phyloP scores from a whole-genome alignment of 2,888 invertebrate genomes.

The Dryocosmus kuriphilus region DNA sequence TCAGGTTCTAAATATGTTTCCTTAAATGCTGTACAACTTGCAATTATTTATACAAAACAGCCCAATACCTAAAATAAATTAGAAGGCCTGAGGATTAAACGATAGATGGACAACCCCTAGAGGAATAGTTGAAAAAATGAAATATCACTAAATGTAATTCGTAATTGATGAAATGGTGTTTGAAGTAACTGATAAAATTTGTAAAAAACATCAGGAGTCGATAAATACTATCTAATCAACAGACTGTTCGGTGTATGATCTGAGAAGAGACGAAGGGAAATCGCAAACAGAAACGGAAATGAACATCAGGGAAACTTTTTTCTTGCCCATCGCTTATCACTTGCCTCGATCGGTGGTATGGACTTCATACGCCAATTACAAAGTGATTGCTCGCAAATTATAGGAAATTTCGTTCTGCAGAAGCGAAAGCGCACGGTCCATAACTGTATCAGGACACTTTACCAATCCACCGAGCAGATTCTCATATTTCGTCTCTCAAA shows the following conservation, averaged over 20 bases:
- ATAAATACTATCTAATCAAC: neutral
- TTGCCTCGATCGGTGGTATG: neutral
- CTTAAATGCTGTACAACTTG: too few relatives aligned
- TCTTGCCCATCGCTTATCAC: constrained; percentile 22
- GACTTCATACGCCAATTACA: constrained; percentile 61
- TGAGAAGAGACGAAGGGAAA: neutral
- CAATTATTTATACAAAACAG: too few relatives aligned
- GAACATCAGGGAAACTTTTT: constrained; percentile 26
- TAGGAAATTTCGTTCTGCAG: constrained; percentile 70
- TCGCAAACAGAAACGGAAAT: constrained; percentile 27
- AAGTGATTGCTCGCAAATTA: constrained; percentile 71
- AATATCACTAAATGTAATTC: too few relatives aligned
- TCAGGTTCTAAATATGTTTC: too few relatives aligned
- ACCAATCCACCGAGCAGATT: constrained; percentile 51
- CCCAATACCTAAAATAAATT: too few relatives aligned
- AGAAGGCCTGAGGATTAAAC: too few relatives aligned
- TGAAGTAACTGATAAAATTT: too few relatives aligned
- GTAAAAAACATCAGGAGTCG: neutral
- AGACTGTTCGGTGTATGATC: neutral
- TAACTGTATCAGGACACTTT: constrained; percentile 45
- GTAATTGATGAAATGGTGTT: too few relatives aligned
- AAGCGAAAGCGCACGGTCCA: constrained; percentile 53
- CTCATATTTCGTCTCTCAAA: constrained; percentile 54
- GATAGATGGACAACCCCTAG: too few relatives aligned
- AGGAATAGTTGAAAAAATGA: too few relatives aligned